Evolutionary conservation across 2,113 vertebrate genomes (phyloP).

Genomic region (Bucco capensis): DNA sequence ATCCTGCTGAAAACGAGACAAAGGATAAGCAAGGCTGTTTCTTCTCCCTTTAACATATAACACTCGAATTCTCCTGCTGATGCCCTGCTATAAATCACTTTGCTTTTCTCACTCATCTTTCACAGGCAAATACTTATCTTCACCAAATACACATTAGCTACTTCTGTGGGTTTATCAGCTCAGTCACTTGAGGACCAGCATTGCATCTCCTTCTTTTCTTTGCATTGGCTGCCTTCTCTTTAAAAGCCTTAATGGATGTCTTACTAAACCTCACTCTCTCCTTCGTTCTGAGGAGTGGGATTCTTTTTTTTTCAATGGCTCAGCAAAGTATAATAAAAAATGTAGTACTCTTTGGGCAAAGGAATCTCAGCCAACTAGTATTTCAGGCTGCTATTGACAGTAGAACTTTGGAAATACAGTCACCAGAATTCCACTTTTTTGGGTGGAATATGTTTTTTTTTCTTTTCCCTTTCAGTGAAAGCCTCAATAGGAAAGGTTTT

Average conservation of each 20-base stretch:
- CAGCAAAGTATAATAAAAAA: neutral
- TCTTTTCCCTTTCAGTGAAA: neutral
- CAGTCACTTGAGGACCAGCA: neutral
- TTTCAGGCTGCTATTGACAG: neutral
- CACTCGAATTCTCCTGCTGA: neutral
- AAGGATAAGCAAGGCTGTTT: neutral
- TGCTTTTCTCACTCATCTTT: neutral
- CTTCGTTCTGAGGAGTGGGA: neutral
- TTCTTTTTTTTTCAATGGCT: neutral
- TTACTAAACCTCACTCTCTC: neutral
- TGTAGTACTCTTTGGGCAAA: neutral
- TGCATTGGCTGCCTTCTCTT: neutral
- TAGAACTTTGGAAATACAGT: neutral
- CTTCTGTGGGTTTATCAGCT: neutral
- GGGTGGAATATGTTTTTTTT: neutral
- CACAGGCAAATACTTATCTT: neutral
- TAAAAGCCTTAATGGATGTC: neutral
- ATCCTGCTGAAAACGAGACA: neutral
- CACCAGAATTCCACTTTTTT: neutral
- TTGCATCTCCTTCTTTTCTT: neutral
- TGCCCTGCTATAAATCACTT: neutral
- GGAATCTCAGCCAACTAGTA: neutral
- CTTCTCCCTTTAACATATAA: neutral
- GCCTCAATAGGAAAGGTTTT: neutral
- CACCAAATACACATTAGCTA: neutral